Conservation (phyloP, 2,797 vertebrate genomes). For the Pantherophis vulpinus region DNA sequence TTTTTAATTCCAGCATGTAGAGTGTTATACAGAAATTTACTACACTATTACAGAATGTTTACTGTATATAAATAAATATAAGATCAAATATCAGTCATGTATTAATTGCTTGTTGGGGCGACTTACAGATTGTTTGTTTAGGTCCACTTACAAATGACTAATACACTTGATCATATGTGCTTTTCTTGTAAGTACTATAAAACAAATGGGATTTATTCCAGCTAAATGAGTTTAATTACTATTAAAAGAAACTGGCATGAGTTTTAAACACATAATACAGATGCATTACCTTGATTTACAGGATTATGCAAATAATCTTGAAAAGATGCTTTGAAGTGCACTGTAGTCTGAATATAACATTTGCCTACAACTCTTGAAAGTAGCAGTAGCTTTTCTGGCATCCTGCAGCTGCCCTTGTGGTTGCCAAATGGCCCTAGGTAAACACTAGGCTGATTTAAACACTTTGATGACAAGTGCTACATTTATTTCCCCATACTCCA, state of each 20-base stretch:
- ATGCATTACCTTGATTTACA: not conserved
- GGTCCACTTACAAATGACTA: not conserved
- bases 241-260: not conserved
- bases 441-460: not conserved
- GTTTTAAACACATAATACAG: not conserved
- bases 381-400: not conserved
- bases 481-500: not conserved
- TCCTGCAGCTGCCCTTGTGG: not conserved
- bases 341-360: not conserved
- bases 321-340: not conserved
- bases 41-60: not conserved
- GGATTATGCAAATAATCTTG: not conserved
- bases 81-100: not conserved
- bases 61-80: not conserved
- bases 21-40: not conserved
- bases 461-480: not conserved
- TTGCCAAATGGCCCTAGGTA: not conserved
- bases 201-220: not conserved
- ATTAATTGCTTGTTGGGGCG: not conserved
- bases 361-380: not conserved
- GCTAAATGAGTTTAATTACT: not conserved
- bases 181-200: not conserved
- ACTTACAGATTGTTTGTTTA: not conserved
- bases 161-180: not conserved
- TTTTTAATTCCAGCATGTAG: not conserved